A percentile compares a stretch with the other conserved stretches of the same genome.
Evolutionary conservation across 2,797 vertebrate genomes (phyloP).

Genomic region (Artibeus lituratus): DNA sequence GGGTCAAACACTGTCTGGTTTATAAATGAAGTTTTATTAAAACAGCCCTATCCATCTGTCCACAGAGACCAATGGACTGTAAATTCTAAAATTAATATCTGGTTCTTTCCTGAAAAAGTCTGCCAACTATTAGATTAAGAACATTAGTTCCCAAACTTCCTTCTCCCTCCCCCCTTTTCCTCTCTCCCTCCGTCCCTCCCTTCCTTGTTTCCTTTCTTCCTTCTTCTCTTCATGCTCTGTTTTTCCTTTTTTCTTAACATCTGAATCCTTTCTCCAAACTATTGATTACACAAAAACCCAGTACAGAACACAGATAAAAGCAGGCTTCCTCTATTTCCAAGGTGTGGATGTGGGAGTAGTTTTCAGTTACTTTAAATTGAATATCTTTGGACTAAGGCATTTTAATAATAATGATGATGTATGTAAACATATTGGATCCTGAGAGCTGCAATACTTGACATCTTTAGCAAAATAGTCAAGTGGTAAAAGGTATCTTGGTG

Average conservation of each 20-base stretch:
- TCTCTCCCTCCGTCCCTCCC: too few species aligned
- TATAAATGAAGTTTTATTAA: conserved; percentile 32
- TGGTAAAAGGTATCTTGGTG: neutral
- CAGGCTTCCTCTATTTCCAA: neutral
- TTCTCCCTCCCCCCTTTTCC: neutral
- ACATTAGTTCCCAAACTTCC: neutral
- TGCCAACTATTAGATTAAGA: neutral
- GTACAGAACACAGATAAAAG: neutral
- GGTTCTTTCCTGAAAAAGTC: neutral
- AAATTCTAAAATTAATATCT: neutral
- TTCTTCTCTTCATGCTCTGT: neutral
- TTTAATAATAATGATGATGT: neutral
- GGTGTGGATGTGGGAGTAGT: neutral
- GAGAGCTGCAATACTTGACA: neutral
- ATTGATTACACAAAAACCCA: neutral
- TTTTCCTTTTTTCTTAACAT: neutral
- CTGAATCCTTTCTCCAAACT: neutral
- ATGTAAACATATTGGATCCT: neutral
- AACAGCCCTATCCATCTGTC: neutral
- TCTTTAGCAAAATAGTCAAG: neutral
- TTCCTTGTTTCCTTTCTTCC: accelerated
- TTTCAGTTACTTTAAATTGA: neutral
- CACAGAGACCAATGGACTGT: neutral
- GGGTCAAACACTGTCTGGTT: neutral
- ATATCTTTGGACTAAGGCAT: neutral